Base-by-base conservation (phyloP, 2,888 invertebrate genomes). In the Drosophila anomalipes region DNA sequence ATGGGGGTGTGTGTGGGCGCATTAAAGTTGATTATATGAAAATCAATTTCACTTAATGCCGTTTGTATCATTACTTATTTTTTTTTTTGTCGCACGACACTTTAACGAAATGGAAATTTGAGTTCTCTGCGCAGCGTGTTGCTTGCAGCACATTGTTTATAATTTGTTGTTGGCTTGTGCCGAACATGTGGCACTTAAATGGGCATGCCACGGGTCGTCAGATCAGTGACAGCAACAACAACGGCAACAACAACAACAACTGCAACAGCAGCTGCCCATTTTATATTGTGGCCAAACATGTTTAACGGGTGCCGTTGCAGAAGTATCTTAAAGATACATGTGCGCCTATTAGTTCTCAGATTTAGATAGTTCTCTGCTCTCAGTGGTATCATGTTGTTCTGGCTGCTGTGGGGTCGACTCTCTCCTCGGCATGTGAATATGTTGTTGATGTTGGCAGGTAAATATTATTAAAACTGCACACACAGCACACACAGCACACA, bases 141-240 rank as follows among this genome's bases (percentile, higher is more conserved):
- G 70, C 75, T n/a, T 57, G 56, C 56, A n/a, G 67, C 67, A 60
- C 68, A 63, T 81, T 81, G 81, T 69, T 72, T 77, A 69, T 70
- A 81, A 80, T 81, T 75, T 80, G 69, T 68, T 75, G 77, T 57
- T 69, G 78, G 67, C 81, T 70, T 81, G 82, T 81, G 80, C 82
- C 82, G 57, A 69, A 81, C 86, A 88, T 86, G 88, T 90, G 86
- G 73, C 90, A 86, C 88, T 89, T 77, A 87, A 78, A 85, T 86
- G 83, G 64, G 74, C 89, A 79, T 83, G 77, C 74, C 85, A 65
- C 70, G 75, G 68, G 79, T 63, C 68, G 49, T 39, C 78, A 56
- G 72, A 65, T 58, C 69, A 56, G 62, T 66, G 30, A 47, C 72
- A 65, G 68, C 65, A 83, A 67, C 67, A 70, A 53, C 82, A 53